phyloP scores from a whole-genome alignment of 1,140 invertebrate genomes.

The Semibalanus balanoides region DNA sequence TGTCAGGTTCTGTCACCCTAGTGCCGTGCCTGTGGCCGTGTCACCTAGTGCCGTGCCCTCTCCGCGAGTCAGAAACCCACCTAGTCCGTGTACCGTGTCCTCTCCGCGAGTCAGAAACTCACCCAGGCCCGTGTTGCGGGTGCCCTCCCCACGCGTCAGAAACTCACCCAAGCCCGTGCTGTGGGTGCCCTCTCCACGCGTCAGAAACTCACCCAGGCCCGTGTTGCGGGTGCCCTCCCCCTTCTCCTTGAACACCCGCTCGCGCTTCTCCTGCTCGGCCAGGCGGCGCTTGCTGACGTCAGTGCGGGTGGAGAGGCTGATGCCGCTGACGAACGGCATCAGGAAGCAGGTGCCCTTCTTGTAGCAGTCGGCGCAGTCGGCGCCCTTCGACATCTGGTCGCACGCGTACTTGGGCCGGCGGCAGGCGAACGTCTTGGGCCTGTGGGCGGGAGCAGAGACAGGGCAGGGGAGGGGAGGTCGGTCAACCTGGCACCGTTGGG shows the following conservation, averaged over 20 bases:
- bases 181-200: not conserved
- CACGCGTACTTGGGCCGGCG: not conserved
- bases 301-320: not conserved
- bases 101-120: no score
- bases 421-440: not conserved
- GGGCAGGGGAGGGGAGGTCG: not conserved
- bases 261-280: not conserved
- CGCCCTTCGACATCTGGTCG: not conserved
- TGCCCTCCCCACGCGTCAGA: no score
- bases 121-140: no score
- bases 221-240: not conserved
- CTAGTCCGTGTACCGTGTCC: no score
- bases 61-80: no score
- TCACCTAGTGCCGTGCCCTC: no score
- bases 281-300: not conserved
- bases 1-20: no score
- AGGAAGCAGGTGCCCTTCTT: not conserved
- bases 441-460: not conserved
- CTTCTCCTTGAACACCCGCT: not conserved
- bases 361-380: not conserved
- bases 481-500: no score
- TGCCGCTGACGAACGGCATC: not conserved
- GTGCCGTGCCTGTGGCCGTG: no score
- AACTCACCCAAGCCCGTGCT: not conserved
- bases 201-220: not conserved